These are phyloP conservation scores for Phymorhynchus buccinoides DNA, from an alignment of 1,140 invertebrate genomes.

Conservation along the genomic window DNA sequence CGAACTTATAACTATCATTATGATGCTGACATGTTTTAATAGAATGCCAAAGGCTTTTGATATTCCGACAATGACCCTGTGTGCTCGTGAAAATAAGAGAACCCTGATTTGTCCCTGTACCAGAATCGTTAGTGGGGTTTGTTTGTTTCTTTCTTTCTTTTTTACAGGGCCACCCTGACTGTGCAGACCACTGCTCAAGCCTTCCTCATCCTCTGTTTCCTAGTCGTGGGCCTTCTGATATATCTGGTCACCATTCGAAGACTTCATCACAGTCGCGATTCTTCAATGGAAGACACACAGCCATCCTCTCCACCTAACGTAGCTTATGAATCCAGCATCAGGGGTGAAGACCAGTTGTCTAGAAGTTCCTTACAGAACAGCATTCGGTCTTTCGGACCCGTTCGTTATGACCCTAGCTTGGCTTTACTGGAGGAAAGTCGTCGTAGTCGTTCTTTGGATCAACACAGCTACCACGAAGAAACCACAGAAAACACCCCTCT, in stretches of 20 bases:
- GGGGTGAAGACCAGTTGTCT: not conserved
- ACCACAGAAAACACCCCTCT: not conserved
- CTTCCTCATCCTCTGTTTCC: not conserved
- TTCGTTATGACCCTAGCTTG: not conserved
- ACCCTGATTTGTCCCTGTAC: too few relatives aligned
- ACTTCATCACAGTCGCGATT: not conserved
- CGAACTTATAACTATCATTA: too few relatives aligned
- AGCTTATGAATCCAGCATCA: not conserved
- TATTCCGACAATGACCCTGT: too few relatives aligned
- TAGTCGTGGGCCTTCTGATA: not conserved
- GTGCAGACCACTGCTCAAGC: not conserved
- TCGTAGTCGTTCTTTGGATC: not conserved
- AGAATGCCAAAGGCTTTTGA: too few relatives aligned
- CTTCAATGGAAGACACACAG: not conserved
- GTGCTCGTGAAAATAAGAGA: too few relatives aligned
- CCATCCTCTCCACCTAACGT: not conserved
- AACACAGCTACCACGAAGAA: not conserved
- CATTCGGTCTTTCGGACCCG: not conserved
- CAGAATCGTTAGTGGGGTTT: too few relatives aligned
- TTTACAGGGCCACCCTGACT: conserved; percentile 2
- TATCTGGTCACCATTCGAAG: not conserved
- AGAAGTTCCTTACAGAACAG: not conserved
- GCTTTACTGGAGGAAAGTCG: not conserved
- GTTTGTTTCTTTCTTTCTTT: not conserved
- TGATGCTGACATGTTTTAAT: too few relatives aligned